Evolutionary conservation across 2,888 invertebrate genomes (phyloP), one percentile per base, ranked within the genome.

Genomic region (Drosophila crucigera): DNA sequence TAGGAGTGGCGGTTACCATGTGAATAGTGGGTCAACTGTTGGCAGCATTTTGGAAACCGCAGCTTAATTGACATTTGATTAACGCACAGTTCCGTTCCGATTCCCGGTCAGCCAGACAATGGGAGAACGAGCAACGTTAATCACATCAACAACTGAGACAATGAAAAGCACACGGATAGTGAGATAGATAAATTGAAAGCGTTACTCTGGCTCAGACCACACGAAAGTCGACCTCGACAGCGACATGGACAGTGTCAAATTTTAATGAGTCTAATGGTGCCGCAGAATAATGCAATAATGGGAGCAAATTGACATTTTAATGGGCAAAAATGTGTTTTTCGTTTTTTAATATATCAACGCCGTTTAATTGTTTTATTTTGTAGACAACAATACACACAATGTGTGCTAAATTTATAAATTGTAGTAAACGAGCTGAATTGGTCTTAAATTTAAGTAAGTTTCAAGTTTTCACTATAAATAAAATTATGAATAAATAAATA

Each of bases 41-140:
- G 50, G 53, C 72, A 68, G 73, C 79, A 77, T 82, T 81, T 58
- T 65, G 82, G 55, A 53, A 86, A 75, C 83, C 80, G 84, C 84
- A 70, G 66, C 65, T 68, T 87, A 87, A 88, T 88, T 84, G 85
- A 85, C 83, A 83, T 85, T 88, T 88, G 81, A 88, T 84, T 82
- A 87, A 83, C 85, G 78, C 69, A 76, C 62, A 71, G 69, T 50
- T 39, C n/a, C 37, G 14, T n/a, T 33, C 22, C 25, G 19, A 16
- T n/a, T 14, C 37, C 39, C 37, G 41, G 53, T 53, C 43, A 28
- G 28, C 28, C 35, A 31, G 33, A 54, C 63, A 71, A 78, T 60
- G 70, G 73, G 9, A 59, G 67, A 52, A 65, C 53, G 60, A 47
- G 56, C 61, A 49, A 68, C 68, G 67, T 80, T 80, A 78, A 71